A percentile compares a stretch with the other conserved stretches of the same genome.
Evolutionary conservation across 2,888 invertebrate genomes (phyloP).

Genomic region (Tolmerus cingulatus): DNA sequence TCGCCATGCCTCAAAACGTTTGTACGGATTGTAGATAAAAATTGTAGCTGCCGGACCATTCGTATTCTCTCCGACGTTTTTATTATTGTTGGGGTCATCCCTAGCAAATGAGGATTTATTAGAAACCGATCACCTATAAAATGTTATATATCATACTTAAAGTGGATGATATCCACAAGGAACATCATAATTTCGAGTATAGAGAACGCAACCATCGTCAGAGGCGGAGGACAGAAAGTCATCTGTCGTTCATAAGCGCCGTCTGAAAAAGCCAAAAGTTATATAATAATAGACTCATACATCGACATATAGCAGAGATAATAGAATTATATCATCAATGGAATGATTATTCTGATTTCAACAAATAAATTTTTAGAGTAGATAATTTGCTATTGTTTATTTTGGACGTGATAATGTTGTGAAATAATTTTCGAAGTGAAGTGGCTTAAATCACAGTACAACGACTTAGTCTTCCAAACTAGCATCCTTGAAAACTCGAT

Average conservation of each 20-base stretch:
- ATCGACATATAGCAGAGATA: too few species aligned
- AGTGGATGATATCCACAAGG: slow-evolving; percentile 63
- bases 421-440: too few species aligned
- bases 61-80: slow-evolving; percentile 61
- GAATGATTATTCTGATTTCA: too few species aligned
- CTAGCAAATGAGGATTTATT: slow-evolving; percentile 51
- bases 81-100: slow-evolving; percentile 60
- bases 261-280: slow-evolving; percentile 62
- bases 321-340: too few species aligned
- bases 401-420: too few species aligned
- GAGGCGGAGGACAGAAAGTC: slow-evolving; percentile 88
- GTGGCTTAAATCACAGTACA: too few species aligned
- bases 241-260: slow-evolving; percentile 91
- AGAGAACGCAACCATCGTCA: slow-evolving; percentile 91
- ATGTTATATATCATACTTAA: slow-evolving; percentile 58
- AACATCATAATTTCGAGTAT: slow-evolving; percentile 84
- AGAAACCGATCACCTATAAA: neutral
- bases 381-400: too few species aligned
- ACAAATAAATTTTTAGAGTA: too few species aligned
- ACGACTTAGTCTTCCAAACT: too few species aligned
- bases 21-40: slow-evolving; percentile 88
- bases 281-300: neutral
- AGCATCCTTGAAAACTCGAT: too few species aligned
- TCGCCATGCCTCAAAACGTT: slow-evolving; percentile 89
- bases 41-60: slow-evolving; percentile 81